These are phyloP conservation scores for Coracopsis vasa DNA, from an alignment of 2,113 vertebrate genomes.

Conservation along the genomic window DNA sequence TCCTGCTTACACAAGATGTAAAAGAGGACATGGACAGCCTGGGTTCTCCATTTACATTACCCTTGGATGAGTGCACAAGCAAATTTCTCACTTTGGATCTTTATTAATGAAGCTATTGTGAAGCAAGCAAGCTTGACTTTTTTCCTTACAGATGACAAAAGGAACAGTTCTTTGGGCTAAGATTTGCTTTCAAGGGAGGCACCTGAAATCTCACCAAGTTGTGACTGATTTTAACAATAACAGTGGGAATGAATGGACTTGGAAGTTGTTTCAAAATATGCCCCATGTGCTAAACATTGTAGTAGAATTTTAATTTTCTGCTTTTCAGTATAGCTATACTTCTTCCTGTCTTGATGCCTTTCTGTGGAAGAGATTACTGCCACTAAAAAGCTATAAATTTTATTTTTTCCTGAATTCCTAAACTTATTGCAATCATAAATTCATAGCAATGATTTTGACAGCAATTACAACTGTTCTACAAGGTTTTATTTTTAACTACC, in stretches of 20 bases:
- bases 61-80: constrained; percentile 35
- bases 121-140: constrained; percentile 27
- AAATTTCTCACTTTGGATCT: constrained; percentile 30
- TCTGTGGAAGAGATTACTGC: not conserved
- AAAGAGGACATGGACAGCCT: not conserved
- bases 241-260: not conserved
- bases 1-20: not conserved
- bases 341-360: not conserved
- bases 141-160: constrained; percentile 39
- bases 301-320: not conserved
- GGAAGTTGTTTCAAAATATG: not conserved
- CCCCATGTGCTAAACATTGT: not conserved
- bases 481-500: not conserved
- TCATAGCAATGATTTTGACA: not conserved
- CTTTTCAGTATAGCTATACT: not conserved
- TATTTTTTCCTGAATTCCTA: not conserved
- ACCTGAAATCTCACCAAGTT: not conserved
- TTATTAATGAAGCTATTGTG: constrained; percentile 66
- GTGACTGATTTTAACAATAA: not conserved
- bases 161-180: not conserved
- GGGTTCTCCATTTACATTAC: constrained; percentile 43
- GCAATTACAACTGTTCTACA: not conserved
- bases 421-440: not conserved
- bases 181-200: not conserved
- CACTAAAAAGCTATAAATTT: not conserved